Evolutionary conservation across 2,888 invertebrate species (phyloP).

Genomic region (Laothoe populi): DNA sequence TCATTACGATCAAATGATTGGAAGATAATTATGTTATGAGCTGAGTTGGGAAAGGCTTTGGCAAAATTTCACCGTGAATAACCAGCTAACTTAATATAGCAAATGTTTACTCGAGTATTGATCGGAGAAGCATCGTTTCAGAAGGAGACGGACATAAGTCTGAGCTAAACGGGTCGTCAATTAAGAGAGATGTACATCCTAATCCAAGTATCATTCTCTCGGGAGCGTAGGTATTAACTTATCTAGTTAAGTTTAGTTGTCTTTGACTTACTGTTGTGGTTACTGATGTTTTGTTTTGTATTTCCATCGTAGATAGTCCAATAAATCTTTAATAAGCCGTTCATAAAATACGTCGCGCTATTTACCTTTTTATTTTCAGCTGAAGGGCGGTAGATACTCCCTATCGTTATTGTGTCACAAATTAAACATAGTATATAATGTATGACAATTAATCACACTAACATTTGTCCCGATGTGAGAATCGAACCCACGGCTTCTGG

Average conservation of each 20-base stretch:
- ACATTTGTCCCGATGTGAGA: too few species aligned
- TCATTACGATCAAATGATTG: too few species aligned
- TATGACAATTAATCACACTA: too few species aligned
- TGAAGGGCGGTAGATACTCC: too few species aligned
- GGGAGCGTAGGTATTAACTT: slow-evolving; percentile 5
- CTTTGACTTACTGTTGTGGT: neutral
- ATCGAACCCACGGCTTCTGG: too few species aligned
- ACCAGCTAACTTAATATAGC: neutral
- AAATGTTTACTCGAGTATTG: neutral
- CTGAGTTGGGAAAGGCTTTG: too few species aligned
- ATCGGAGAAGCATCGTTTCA: neutral
- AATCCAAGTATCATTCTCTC: neutral
- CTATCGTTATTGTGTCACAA: too few species aligned
- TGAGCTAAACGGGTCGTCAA: neutral
- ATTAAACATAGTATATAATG: too few species aligned
- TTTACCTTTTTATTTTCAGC: too few species aligned
- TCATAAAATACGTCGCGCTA: too few species aligned
- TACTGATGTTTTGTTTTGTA: neutral
- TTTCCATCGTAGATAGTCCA: neutral
- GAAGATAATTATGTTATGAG: too few species aligned
- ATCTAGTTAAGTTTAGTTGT: neutral
- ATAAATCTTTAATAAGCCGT: neutral
- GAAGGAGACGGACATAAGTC: neutral
- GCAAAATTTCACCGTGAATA: too few species aligned
- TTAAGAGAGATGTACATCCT: slow-evolving; percentile 4